A percentile compares a stretch with the other conserved stretches of the same genome.
Evolutionary conservation across 2,888 invertebrate genomes (phyloP).

Genomic region (Hydropsyche betteni): DNA sequence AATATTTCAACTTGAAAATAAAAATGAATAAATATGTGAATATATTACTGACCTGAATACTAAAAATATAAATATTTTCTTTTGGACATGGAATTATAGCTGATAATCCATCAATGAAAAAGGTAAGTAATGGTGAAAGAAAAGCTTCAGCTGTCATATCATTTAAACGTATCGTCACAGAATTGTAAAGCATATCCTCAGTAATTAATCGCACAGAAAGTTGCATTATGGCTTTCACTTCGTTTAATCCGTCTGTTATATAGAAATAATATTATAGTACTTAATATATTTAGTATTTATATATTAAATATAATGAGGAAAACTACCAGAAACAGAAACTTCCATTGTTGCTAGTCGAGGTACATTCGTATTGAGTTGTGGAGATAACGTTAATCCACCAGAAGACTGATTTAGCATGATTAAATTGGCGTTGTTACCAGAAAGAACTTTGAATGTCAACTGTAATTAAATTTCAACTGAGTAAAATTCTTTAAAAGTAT

Average conservation of each 20-base stretch:
- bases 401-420: constrained; percentile 83
- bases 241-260: constrained; percentile 86
- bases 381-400: constrained; percentile 87
- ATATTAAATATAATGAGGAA: not conserved
- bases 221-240: constrained; percentile 92
- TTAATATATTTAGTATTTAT: not conserved
- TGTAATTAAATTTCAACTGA: constrained; percentile 55
- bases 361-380: constrained; percentile 94
- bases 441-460: constrained; percentile 82
- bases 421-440: constrained; percentile 93
- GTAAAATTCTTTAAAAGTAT: not conserved
- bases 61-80: constrained; percentile 92
- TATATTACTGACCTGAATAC: constrained; percentile 73
- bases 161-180: constrained; percentile 90
- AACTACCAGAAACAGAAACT: constrained; percentile 82
- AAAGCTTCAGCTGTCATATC: constrained; percentile 95
- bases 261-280: constrained; percentile 40
- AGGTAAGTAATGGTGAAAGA: constrained; percentile 85
- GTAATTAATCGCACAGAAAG: constrained; percentile 90
- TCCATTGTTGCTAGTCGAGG: constrained; percentile 93
- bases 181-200: constrained; percentile 92
- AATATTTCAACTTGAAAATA: not conserved
- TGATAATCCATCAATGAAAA: constrained; percentile 89
- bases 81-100: constrained; percentile 92
- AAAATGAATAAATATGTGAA: not conserved